These are phyloP conservation scores for Erpetoichthys calabaricus DNA, from an alignment of 2,797 vertebrate species.

Conservation along the genomic window DNA sequence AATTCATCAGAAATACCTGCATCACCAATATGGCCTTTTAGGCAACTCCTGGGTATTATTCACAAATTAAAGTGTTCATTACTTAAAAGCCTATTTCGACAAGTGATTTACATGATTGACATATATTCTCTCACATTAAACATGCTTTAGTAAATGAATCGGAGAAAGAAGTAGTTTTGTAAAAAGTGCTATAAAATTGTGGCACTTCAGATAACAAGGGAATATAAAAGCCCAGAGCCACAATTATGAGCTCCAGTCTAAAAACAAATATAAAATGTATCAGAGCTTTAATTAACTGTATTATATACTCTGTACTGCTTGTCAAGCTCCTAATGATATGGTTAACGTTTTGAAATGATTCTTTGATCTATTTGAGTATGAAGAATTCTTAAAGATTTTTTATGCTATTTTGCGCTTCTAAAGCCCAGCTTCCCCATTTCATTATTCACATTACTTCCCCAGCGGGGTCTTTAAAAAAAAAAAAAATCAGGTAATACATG, in stretches of 20 bases:
- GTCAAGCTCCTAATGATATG: not conserved
- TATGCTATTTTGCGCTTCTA: constrained; percentile 14
- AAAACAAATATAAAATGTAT: constrained; percentile 1
- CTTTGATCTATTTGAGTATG: constrained; percentile 13
- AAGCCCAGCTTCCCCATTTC: too few species aligned
- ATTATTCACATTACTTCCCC: too few species aligned
- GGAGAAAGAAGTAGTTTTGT: not conserved
- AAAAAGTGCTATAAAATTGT: not conserved
- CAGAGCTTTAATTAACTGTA: not conserved
- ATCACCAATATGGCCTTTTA: too few species aligned
- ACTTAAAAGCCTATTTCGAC: too few species aligned
- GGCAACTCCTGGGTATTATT: too few species aligned
- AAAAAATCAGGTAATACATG: too few species aligned
- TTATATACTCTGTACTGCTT: not conserved
- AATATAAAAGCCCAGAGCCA: constrained; percentile 1
- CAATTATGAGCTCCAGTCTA: constrained; percentile 2
- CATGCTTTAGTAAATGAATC: not conserved
- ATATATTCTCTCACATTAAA: not conserved
- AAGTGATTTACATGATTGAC: not conserved
- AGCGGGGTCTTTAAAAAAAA: too few species aligned
- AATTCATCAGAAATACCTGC: too few species aligned
- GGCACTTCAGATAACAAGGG: constrained; percentile 1
- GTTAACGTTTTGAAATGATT: not conserved
- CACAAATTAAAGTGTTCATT: too few species aligned
- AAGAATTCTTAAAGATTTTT: constrained; percentile 43